Evolutionary conservation across 2,888 invertebrate species (phyloP), one percentile per base, ranked within the genome.

Genomic region (Ennomos quercinarius): DNA sequence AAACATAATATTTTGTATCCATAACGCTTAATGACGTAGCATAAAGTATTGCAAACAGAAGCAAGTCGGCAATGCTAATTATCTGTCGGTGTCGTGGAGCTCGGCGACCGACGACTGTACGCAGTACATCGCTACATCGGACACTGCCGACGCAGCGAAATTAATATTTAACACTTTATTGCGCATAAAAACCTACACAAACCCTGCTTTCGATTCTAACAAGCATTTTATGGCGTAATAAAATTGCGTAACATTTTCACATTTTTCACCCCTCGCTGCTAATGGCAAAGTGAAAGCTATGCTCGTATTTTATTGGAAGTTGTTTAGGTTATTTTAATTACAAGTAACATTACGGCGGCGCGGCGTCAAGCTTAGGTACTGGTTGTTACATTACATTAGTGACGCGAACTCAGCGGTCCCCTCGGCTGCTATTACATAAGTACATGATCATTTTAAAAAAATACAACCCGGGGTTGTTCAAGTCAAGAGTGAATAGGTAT

Each of bases 161-260:
- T 71, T 72, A 72, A 74, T 70, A 72, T 71, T 70, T 61, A 68
- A 71, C 68, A 71, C 69, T 74, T 73, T 71, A 72, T 68, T 64
- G 67, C 68, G 54, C 71, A 61, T 73, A 68, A 73, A 68, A 68
- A 57, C 65, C 59, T 56, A 60, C 61, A 60, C 61, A 63, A 59
- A 48, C 49, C 57, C 51, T 65, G 69, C 67, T 67, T 72, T 67
- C 65, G 68, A 70, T 71, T 64, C 73, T 68, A 74, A 72, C 72
- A 69, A 73, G 71, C 71, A 65, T 67, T 74, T 78, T 71, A 78
- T 67, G 78, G 72, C 59, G 70, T 66, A 57, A 74, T 78, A 72
- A 77, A 78, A 76, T 59, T 60, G 54, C 61, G 60, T 68, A 63
- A 70, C 68, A 71, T 77, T 74, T 67, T 64, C 70, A 58, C 59